Base-by-base conservation (phyloP, 2,888 invertebrate genomes). In the Agrypnus murinus region DNA sequence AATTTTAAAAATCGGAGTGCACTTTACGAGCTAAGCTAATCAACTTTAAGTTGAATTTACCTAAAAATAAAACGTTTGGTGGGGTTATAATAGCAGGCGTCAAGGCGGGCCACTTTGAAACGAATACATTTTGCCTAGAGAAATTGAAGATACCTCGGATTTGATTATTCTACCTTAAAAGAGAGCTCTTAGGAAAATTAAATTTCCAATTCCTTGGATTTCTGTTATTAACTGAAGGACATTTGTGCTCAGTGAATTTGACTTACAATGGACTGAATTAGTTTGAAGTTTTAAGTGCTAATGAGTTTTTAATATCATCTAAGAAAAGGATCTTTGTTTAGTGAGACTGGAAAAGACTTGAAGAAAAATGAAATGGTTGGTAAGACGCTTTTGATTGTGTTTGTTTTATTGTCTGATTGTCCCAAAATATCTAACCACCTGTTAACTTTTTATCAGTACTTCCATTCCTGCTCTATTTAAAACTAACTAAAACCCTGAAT, bases 61-160 rank as follows among this genome's bases (percentile, higher is more conserved):
- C 64, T 64, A 64, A 64, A 64, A 64, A 64, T 64, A 64, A 55
- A 25, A 36, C 43, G 50, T 5, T 25, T 64, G 64, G 64, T 64
- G 64, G 64, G 64, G 64, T 64, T 50, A 25, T 25, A 38, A 50
- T 31, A 15, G 25, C 12, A 36, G 38, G 50, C 53, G 19, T 32
- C 38, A 50, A 64, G 55, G 50, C 50, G 64, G 64, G 40, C 64
- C 32, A 64, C 64, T 64, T 64, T 43, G 48, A 63, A 63, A 34
- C 62, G 14, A 48, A 50, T 53, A 64, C 53, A 64, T 40, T 64
- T 53, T 43, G 31, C 19, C 50, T 31, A 12, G 19, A 50, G 50
- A 50, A 50, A 50, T 50, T 50, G 50, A 12, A 50, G 10, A 31
- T 50, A 31, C 10, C 19, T 14, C 32, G 6, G 19, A 14, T 48